Conservation (phyloP, 1,140 invertebrate species). For the Augochlora pura region DNA sequence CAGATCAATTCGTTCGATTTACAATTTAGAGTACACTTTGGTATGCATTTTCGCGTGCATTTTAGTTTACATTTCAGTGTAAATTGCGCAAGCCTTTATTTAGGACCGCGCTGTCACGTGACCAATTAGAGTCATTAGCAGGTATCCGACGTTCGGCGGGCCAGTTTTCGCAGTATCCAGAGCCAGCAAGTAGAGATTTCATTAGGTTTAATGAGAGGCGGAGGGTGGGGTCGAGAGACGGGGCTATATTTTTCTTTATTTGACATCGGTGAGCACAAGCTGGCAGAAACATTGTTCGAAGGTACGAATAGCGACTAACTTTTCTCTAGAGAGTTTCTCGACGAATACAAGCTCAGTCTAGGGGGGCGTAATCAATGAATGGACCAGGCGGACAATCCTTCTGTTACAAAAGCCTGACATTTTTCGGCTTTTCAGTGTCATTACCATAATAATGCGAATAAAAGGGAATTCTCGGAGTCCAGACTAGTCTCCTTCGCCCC, state of each 20-base stretch:
- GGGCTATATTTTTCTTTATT: conserved; percentile 38
- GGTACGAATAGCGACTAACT: conserved; percentile 49
- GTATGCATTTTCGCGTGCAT: too few relatives aligned
- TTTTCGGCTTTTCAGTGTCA: conserved; percentile 78
- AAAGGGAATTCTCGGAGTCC: conserved; percentile 76
- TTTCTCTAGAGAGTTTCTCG: conserved; percentile 44
- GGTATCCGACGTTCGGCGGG: too few relatives aligned
- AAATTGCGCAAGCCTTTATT: too few relatives aligned
- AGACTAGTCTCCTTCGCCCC: conserved; percentile 50
- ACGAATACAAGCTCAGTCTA: conserved; percentile 43
- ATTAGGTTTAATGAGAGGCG: not conserved
- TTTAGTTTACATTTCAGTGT: too few relatives aligned
- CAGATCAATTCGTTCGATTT: too few relatives aligned
- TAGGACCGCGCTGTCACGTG: too few relatives aligned
- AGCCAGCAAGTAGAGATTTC: not conserved
- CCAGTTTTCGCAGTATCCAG: too few relatives aligned
- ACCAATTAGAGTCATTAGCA: too few relatives aligned
- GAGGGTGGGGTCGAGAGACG: not conserved
- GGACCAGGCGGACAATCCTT: conserved; percentile 77
- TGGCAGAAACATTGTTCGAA: conserved; percentile 44
- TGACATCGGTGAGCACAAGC: conserved; percentile 33
- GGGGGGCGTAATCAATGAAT: conserved; percentile 76
- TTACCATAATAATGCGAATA: conserved; percentile 79
- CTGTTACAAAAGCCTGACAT: conserved; percentile 77
- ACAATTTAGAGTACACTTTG: too few relatives aligned